A percentile compares a stretch with the other conserved stretches of the same genome.
phyloP scores from a whole-genome alignment of 1,140 invertebrate genomes.

The Diorhabda sublineata region DNA sequence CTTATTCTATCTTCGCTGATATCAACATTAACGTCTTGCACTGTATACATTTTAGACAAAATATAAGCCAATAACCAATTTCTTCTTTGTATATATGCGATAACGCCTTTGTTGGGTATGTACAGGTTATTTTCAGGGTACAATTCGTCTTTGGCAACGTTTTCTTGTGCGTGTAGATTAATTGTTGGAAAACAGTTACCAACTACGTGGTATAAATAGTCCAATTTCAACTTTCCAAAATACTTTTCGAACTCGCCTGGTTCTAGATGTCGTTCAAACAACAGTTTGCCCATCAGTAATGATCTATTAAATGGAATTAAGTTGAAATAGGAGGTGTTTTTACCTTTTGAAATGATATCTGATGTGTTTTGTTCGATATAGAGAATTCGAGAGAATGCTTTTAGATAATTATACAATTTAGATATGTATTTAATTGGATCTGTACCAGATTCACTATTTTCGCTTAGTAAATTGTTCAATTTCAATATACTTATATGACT shows the following conservation, averaged over 20 bases:
- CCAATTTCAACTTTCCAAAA: constrained; percentile 54
- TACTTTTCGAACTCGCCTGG: constrained; percentile 54
- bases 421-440: constrained; percentile 40
- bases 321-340: constrained; percentile 40
- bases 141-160: constrained; percentile 28
- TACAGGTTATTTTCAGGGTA: constrained; percentile 35
- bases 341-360: constrained; percentile 46
- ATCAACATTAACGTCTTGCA: constrained; percentile 40
- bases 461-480: constrained; percentile 28
- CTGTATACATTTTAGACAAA: constrained; percentile 50
- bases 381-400: constrained; percentile 46
- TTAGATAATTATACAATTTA: constrained; percentile 48
- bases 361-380: constrained; percentile 46
- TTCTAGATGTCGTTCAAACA: constrained; percentile 54
- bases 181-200: constrained; percentile 55
- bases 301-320: constrained; percentile 46
- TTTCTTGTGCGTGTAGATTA: constrained; percentile 34
- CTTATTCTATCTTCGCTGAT: constrained; percentile 42
- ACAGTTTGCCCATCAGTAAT: constrained; percentile 52
- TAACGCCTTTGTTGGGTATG: constrained; percentile 42
- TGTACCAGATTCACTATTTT: constrained; percentile 8
- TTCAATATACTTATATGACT: constrained; percentile 32
- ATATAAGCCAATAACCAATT: constrained; percentile 57
- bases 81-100: constrained; percentile 54
- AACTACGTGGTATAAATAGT: constrained; percentile 57